Conservation (phyloP, 1,140 invertebrate genomes). For the Cydia splendana region DNA sequence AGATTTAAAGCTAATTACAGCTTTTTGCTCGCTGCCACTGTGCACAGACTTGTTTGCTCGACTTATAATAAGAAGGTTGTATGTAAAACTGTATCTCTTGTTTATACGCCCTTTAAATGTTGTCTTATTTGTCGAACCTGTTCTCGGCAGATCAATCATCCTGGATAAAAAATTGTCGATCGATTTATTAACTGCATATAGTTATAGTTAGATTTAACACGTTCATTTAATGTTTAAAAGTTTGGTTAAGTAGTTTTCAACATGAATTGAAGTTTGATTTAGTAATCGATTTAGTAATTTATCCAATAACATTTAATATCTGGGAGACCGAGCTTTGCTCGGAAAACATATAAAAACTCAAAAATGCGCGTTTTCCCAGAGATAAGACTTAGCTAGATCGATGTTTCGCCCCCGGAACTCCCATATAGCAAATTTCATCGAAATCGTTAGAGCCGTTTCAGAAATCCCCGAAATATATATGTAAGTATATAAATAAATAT, state of each 20-base stretch:
- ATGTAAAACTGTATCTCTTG: background rate
- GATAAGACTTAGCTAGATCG: no score
- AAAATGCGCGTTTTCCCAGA: no score
- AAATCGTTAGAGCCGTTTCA: no score
- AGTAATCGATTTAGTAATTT: background rate
- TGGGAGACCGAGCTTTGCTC: no score
- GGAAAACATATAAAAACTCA: no score
- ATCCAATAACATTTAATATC: background rate
- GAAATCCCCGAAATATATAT: no score
- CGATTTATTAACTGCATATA: background rate
- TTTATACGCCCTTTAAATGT: background rate
- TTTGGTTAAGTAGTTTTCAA: background rate
- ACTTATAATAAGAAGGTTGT: background rate
- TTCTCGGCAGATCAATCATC: constrained; percentile 16
- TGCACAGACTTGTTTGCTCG: background rate
- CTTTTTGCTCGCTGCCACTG: constrained; percentile 23
- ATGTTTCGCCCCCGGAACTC: no score
- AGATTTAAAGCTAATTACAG: constrained; percentile 18
- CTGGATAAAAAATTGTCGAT: constrained; percentile 1
- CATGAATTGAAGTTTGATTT: background rate
- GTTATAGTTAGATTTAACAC: background rate
- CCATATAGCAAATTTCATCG: no score
- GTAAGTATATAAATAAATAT: no score
- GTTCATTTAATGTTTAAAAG: background rate
- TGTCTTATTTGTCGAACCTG: background rate